Base-by-base conservation (phyloP, 2,888 invertebrate species). In the Machimus atricapillus region DNA sequence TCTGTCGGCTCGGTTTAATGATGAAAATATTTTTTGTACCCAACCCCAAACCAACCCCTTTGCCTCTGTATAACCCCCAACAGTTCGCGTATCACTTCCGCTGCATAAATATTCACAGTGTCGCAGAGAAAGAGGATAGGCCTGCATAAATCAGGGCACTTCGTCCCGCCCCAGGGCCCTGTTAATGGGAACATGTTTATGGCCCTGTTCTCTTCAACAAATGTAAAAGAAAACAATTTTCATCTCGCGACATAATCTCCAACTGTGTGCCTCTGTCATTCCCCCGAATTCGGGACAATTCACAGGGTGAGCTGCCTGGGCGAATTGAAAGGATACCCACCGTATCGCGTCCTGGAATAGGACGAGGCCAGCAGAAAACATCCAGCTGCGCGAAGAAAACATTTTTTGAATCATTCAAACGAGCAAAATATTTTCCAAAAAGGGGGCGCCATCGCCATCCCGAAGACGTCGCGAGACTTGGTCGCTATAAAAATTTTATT, bases 301-400 rank as follows among this genome's bases (percentile, higher is more conserved):
- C 78, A 40, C 78, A 78, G 37, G 78, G 37, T 78, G 78, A 78
- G 23, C 37, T 46, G 43, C 9, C 40, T 43, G 43, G 12, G 40
- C 8, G 78, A 40, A 78, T 34, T 40, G 9, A 66, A 66, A 66
- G 66, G 66, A 66, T 66, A 52, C n/a, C 2, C 40, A 46, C 52
- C 52, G 52, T 16, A 52, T 7, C 52, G 16, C 52, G 19, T 16
- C 43, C 43, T 46, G 56, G 56, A 23, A 66, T 27, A 66, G 66
- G 66, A 66, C 66, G 66, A 23, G 19, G 12, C 66, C 66, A 66
- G 4, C 66, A 66, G 66, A 66, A 27, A 52, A 27, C 27, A n/a
- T 78, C 78, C 78, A 78, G 78, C 78, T 78, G 78, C 43, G 78
- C 43, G n/a, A 78, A 78, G 40, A 78, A 77, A 66, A 66, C 66